Percentiles rank a stretch among this genome's conserved stretches.
phyloP scores from a whole-genome alignment of 2,113 vertebrate species.

The Cyanoramphus novaezelandiae region DNA sequence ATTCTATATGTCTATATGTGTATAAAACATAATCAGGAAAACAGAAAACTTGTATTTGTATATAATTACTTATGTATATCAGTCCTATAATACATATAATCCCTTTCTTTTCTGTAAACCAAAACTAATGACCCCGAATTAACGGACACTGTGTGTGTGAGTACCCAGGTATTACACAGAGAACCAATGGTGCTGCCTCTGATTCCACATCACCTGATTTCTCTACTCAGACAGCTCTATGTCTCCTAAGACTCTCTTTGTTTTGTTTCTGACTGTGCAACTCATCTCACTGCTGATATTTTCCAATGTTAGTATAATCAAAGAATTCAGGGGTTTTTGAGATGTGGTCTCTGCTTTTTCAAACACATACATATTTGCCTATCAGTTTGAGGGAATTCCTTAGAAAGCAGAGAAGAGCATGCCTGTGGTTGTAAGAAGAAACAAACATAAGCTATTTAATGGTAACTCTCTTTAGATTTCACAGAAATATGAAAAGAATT shows the following conservation, averaged over 20 bases:
- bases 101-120: neutral
- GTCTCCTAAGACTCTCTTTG: neutral
- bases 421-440: neutral
- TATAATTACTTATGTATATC: too few relatives aligned
- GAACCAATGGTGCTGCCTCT: neutral
- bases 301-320: neutral
- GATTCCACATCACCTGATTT: neutral
- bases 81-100: neutral
- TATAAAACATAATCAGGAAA: neutral
- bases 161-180: accelerated
- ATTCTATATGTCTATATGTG: neutral
- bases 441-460: neutral
- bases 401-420: neutral
- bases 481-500: neutral
- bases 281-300: neutral
- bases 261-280: neutral
- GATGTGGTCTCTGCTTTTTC: neutral
- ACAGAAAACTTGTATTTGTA: neutral
- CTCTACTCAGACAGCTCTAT: neutral
- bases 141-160: neutral
- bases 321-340: neutral
- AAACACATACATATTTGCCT: neutral
- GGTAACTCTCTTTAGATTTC: neutral
- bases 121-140: neutral
- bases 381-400: neutral